Conservation (phyloP, 2,113 vertebrate genomes). For the Microtus montanus region DNA sequence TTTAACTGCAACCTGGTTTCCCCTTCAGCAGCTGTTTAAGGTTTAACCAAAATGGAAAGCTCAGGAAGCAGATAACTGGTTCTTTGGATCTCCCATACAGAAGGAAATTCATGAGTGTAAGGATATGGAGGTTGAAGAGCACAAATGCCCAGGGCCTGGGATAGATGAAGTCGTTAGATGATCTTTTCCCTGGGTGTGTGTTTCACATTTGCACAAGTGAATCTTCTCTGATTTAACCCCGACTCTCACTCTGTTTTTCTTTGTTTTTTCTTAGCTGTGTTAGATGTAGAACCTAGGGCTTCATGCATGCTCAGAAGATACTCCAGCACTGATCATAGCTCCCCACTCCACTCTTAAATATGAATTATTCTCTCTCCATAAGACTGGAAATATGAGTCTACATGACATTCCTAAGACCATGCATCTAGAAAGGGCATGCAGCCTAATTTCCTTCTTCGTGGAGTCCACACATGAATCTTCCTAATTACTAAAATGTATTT, state of each 20-base stretch:
- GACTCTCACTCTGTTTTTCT: background rate
- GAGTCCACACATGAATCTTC: background rate
- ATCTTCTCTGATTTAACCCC: background rate
- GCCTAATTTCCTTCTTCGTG: background rate
- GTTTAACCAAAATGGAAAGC: background rate
- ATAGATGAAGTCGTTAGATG: background rate
- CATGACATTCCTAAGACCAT: background rate
- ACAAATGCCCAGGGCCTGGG: background rate
- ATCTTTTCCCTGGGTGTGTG: background rate
- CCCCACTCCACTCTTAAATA: background rate
- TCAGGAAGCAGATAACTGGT: background rate
- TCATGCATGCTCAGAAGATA: background rate
- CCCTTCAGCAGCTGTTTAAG: background rate
- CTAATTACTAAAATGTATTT: background rate
- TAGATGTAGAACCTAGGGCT: background rate
- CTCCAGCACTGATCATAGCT: background rate
- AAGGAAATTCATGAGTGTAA: background rate
- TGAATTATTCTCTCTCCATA: background rate
- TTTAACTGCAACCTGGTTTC: constrained; percentile 1
- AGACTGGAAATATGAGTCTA: background rate
- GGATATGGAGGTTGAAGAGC: background rate
- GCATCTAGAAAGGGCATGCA: background rate
- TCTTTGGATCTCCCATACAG: background rate
- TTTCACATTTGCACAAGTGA: background rate
- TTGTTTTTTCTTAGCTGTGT: background rate